Conservation (phyloP, 2,797 vertebrate species). For the Pterois miles region DNA sequence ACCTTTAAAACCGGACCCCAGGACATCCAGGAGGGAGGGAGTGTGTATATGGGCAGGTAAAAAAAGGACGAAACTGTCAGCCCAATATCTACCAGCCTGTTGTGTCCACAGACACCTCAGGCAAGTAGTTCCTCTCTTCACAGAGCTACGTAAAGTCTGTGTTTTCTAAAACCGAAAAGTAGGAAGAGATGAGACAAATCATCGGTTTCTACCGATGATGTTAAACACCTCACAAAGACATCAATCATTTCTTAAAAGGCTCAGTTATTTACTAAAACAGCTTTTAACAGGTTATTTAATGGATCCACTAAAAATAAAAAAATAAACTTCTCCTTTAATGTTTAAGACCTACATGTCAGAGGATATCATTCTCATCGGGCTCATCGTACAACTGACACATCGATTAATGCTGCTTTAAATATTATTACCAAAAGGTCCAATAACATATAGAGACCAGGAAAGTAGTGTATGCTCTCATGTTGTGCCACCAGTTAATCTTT, state of each 20-base stretch:
- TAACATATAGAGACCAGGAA: too few species aligned
- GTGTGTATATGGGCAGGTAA: not conserved
- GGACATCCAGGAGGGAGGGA: not conserved
- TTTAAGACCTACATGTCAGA: not conserved
- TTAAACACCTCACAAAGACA: not conserved
- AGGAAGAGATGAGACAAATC: not conserved
- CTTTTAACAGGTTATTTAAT: not conserved
- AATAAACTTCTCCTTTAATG: not conserved
- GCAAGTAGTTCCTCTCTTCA: not conserved
- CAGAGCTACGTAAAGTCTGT: not conserved
- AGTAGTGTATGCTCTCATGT: too few species aligned
- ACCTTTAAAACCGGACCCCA: conserved; percentile 18
- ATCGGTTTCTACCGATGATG: not conserved
- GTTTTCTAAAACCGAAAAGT: not conserved
- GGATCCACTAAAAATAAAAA: not conserved
- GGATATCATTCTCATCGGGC: too few species aligned
- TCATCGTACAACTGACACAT: too few species aligned
- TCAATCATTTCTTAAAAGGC: not conserved
- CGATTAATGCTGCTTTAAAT: too few species aligned
- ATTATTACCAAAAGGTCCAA: too few species aligned
- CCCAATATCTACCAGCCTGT: not conserved
- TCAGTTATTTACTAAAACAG: not conserved
- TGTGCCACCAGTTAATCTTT: too few species aligned
- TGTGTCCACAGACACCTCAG: not conserved
- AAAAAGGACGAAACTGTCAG: not conserved